Evolutionary conservation across 2,888 invertebrate genomes (phyloP).

Genomic region (Autographa gamma): DNA sequence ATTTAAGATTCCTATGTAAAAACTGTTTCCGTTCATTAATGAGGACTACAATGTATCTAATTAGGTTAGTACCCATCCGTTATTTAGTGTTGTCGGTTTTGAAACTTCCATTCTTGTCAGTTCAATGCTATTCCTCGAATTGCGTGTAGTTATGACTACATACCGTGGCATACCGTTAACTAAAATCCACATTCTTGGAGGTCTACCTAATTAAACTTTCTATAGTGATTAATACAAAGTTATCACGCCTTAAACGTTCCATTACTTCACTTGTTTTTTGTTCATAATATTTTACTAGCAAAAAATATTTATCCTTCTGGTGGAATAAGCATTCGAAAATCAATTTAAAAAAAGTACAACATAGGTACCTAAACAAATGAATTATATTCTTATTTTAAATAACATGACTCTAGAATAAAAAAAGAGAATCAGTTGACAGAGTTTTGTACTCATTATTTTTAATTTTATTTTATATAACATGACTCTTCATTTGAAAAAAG

Average conservation of each 20-base stretch:
- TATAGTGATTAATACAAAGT: conserved; percentile 4
- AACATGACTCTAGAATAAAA: not conserved
- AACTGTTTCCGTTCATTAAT: not conserved
- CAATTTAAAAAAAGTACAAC: not conserved
- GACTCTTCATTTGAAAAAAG: not conserved
- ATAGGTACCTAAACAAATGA: no score
- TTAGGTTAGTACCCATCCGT: conserved; percentile 2
- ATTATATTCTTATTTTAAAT: not conserved
- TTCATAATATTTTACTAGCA: not conserved
- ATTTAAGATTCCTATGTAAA: not conserved
- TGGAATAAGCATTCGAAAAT: not conserved
- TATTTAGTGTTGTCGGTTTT: not conserved
- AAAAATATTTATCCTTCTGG: not conserved
- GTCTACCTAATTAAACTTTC: not conserved
- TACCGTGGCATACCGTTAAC: conserved; percentile 2
- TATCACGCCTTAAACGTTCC: conserved; percentile 4
- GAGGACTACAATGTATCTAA: not conserved
- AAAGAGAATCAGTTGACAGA: not conserved
- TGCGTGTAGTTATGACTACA: conserved; percentile 25
- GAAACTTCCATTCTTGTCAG: conserved; percentile 3
- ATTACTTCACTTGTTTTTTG: not conserved
- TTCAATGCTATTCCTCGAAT: conserved; percentile 3
- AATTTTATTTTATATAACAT: not conserved
- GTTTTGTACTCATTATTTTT: not conserved
- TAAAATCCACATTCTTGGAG: not conserved